phyloP scores from a whole-genome alignment of 2,113 vertebrate genomes.

The Menidia beryllina region DNA sequence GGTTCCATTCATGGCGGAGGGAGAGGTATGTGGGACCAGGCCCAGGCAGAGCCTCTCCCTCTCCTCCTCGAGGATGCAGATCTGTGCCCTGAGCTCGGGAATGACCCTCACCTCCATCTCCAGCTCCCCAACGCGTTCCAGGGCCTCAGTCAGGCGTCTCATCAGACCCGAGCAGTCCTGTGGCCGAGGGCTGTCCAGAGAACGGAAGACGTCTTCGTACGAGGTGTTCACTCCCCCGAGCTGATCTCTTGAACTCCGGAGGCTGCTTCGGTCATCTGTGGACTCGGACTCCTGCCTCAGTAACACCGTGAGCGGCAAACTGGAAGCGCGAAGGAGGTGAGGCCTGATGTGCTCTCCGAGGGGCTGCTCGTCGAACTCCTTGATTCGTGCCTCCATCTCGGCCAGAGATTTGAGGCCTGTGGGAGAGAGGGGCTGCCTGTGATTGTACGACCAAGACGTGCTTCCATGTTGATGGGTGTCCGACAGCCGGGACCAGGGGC shows the following conservation, averaged over 20 bases:
- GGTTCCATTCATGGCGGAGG: slow-evolving; percentile 53
- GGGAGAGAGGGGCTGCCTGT: slow-evolving; percentile 48
- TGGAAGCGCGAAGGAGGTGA: slow-evolving; percentile 90
- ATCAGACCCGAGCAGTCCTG: slow-evolving; percentile 59
- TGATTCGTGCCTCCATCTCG: slow-evolving; percentile 77
- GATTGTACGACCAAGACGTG: slow-evolving; percentile 29
- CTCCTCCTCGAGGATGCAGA: slow-evolving; percentile 77
- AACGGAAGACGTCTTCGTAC: slow-evolving; percentile 65
- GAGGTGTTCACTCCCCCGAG: slow-evolving; percentile 53
- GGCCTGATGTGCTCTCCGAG: slow-evolving; percentile 82
- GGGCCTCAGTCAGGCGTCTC: slow-evolving; percentile 71
- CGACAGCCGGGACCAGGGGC: slow-evolving; percentile 71
- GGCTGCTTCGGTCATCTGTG: slow-evolving; percentile 68
- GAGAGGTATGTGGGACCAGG: slow-evolving; percentile 50
- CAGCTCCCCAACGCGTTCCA: slow-evolving; percentile 77
- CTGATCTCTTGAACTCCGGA: slow-evolving; percentile 55
- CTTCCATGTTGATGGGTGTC: slow-evolving; percentile 78
- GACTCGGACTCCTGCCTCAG: slow-evolving; percentile 76
- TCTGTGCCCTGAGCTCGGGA: slow-evolving; percentile 80
- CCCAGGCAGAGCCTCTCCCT: slow-evolving; percentile 62
- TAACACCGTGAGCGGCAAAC: slow-evolving; percentile 87
- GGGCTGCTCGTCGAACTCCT: slow-evolving; percentile 76
- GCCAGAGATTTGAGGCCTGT: slow-evolving; percentile 60
- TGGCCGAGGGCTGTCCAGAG: slow-evolving; percentile 28
- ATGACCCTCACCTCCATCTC: slow-evolving; percentile 74